Base-by-base conservation (phyloP, 2,113 vertebrate species). In the Microtus pennsylvanicus region DNA sequence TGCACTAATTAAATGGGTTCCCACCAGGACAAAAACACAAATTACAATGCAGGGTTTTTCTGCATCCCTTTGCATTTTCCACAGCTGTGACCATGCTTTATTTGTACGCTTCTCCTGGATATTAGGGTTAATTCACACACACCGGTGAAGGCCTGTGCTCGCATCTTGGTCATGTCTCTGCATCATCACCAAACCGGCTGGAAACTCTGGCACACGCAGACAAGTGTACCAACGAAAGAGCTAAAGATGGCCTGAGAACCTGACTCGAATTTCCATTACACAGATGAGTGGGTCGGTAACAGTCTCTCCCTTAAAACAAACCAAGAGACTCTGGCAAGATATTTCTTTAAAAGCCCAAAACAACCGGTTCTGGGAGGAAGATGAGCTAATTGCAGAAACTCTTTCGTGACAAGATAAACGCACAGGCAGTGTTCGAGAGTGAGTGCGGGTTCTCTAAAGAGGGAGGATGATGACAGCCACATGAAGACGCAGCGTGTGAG, bases 1-100 rank as follows among this genome's bases (percentile, higher is more conserved):
- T 98, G 98, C 98, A 98, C 98, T 99, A 99, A 99, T 99, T 98
- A 99, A 99, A 99, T 98, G 98, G 98, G 98, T 98, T 99, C 98
- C 99, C 98, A 99, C 98, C 98, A 99, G 99, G 98, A 99, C 97
- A 97, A 98, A 98, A 99, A 98, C 98, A 98, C 98, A 99, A 99
- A 99, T 99, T 99, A 99, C 98, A 98, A 98, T 93, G 97, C 97
- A 96, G 98, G 96, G 96, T 89, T 98, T 99, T 99, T 99, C 98
- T 99, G 99, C 98, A 98, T 98, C 98, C 98, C 98, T 98, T 42
- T 98, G 98, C 98, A 99, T 98, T 99, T 98, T 98, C 98, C 97
- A 96, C 98, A 98, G 98, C 98, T 98, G 98, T 97, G 98, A 98
- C 98, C 98, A 95, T 0, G 85, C 97, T 97, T 97, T 97, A 95